Percentiles rank a stretch among this genome's conserved stretches.
These are phyloP conservation scores for Pteronotus mesoamericanus DNA, from an alignment of 2,797 vertebrate genomes.

Conservation along the genomic window DNA sequence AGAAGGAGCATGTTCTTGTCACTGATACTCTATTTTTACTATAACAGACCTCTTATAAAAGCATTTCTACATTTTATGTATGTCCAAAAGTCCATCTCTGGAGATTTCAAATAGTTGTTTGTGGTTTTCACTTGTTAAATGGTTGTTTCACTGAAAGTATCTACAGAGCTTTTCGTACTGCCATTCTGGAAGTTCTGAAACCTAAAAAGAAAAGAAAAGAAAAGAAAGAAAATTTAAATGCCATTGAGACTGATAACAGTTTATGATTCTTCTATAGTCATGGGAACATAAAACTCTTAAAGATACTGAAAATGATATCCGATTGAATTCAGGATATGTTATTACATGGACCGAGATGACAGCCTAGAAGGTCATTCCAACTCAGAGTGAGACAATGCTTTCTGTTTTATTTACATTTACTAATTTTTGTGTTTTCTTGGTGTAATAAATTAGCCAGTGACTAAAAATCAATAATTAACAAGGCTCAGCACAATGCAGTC, in stretches of 20 bases:
- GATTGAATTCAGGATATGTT: neutral
- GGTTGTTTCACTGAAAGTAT: neutral
- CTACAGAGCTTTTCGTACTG: rapidly evolving
- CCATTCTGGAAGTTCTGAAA: neutral
- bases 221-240: neutral
- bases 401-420: neutral
- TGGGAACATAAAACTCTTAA: neutral
- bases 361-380: neutral
- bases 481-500: neutral
- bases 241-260: neutral
- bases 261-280: neutral
- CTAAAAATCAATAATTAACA: neutral
- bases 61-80: neutral
- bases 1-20: neutral
- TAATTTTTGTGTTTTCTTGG: neutral
- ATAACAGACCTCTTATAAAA: neutral
- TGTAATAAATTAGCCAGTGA: neutral
- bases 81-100: neutral
- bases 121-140: neutral
- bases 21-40: neutral
- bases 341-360: neutral
- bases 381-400: neutral
- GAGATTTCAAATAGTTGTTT: neutral
- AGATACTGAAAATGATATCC: neutral
- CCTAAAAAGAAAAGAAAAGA: too few relatives aligned